Percentiles rank a stretch among this genome's conserved stretches.
phyloP scores from a whole-genome alignment of 2,888 invertebrate species.

The Lasioglossum calceatum region DNA sequence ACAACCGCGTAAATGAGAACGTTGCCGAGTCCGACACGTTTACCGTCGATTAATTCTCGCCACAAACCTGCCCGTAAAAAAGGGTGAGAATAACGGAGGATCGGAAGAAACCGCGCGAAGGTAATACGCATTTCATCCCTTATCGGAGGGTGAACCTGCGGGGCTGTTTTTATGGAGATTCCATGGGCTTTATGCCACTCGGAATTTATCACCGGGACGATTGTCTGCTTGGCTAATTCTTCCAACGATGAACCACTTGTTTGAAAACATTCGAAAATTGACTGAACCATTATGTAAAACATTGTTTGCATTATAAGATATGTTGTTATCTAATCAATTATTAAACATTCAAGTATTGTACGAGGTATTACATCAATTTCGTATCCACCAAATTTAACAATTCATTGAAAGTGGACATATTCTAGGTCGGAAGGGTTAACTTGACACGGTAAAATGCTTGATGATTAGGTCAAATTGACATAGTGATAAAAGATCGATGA shows the following conservation, averaged over 20 bases:
- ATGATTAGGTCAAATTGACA: too few species aligned
- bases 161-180: not conserved
- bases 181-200: not conserved
- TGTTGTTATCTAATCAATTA: too few species aligned
- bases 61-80: not conserved
- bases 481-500: too few species aligned
- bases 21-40: constrained; percentile 10
- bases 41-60: constrained; percentile 33
- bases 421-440: too few species aligned
- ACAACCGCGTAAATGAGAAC: constrained; percentile 16
- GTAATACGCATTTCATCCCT: not conserved
- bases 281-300: too few species aligned
- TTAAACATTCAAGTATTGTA: too few species aligned
- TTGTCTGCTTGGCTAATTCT: not conserved
- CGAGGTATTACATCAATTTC: too few species aligned
- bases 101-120: not conserved
- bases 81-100: not conserved
- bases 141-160: not conserved
- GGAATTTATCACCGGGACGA: not conserved
- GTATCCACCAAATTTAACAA: too few species aligned
- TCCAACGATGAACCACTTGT: not conserved
- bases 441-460: too few species aligned
- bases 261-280: not conserved
- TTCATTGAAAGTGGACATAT: too few species aligned
- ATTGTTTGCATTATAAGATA: too few species aligned